Evolutionary conservation across 1,140 invertebrate genomes (phyloP), one percentile per base, ranked within the genome.

Genomic region (Aphelenchoides avenae): DNA sequence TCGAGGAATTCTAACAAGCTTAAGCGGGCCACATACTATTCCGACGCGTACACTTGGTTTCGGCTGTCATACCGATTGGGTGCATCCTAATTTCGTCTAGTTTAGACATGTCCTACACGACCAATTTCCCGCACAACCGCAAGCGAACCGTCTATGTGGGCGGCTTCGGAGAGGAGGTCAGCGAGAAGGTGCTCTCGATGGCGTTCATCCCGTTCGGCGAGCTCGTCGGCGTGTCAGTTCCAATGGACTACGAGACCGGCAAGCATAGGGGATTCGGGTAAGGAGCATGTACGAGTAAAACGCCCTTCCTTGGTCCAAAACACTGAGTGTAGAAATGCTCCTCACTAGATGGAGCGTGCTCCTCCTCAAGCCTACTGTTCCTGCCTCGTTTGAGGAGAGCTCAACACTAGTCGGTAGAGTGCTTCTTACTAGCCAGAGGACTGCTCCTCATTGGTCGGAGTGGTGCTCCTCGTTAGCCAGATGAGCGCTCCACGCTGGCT

Each of bases 151-250:
- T 77, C 24, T 71, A 77, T 71, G 64, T 71, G 84, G 87, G 94
- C 61, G 93, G 94, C 5, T 82, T 98, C 64, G 88, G 91, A 0
- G 93, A 97, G 73, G 93, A 98, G 83, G 92, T 96, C 0, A 90
- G 92, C 71, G 91, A 96, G 70, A 91, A 96, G 80, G 84, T 93
- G 55, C 34, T 98, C 3, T 87, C 91, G 78, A 89, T 90, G 57
- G 93, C 92, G 0, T 98, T 98, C 75, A 89, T 96, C 66, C 91
- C 93, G 13, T 99, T 98, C 80, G 94, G 94, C 11, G 94, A 98
- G 77, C 87, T 98, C 44, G 84, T 91, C 31, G 92, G 97, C 79
- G 87, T 98, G 26, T 90, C 96, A 80, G 92, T 98, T 76, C 94
- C 94, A 29, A 80, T 98, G 22, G 93, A 98, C 82, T 98, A 96